phyloP scores from a whole-genome alignment of 2,888 invertebrate species.

The Molorchus minor region DNA sequence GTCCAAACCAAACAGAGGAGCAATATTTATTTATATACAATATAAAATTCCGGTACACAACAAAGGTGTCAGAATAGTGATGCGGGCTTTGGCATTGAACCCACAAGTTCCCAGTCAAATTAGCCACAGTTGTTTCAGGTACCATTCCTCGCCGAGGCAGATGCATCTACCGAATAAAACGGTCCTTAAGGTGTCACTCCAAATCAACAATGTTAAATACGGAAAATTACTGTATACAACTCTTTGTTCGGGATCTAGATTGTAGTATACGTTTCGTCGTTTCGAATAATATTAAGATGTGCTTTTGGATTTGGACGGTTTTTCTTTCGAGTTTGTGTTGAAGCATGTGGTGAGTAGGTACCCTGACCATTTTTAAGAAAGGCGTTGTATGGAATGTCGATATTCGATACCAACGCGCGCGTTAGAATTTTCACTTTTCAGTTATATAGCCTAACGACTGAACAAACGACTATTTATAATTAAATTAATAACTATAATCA shows the following conservation, averaged over 20 bases:
- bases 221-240: conserved; percentile 59
- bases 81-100: conserved; percentile 47
- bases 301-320: too few relatives aligned
- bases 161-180: conserved; percentile 38
- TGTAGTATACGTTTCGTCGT: conserved; percentile 58
- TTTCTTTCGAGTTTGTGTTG: too few relatives aligned
- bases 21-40: conserved; percentile 41
- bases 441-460: too few relatives aligned
- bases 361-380: too few relatives aligned
- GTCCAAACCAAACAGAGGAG: conserved; percentile 22
- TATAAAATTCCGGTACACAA: conserved; percentile 50
- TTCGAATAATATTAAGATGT: conserved; percentile 47
- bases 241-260: conserved; percentile 52
- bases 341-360: too few relatives aligned
- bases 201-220: conserved; percentile 55
- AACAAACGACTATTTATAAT: too few relatives aligned
- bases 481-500: too few relatives aligned
- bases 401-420: too few relatives aligned
- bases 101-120: conserved; percentile 52
- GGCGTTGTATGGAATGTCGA: too few relatives aligned
- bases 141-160: conserved; percentile 46
- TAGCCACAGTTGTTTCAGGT: conserved; percentile 61
- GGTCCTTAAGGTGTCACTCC: conserved; percentile 51
- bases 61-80: conserved; percentile 51
- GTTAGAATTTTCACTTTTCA: too few relatives aligned